phyloP scores from a whole-genome alignment of 2,888 invertebrate genomes.

The Blastobasis lacticolella region DNA sequence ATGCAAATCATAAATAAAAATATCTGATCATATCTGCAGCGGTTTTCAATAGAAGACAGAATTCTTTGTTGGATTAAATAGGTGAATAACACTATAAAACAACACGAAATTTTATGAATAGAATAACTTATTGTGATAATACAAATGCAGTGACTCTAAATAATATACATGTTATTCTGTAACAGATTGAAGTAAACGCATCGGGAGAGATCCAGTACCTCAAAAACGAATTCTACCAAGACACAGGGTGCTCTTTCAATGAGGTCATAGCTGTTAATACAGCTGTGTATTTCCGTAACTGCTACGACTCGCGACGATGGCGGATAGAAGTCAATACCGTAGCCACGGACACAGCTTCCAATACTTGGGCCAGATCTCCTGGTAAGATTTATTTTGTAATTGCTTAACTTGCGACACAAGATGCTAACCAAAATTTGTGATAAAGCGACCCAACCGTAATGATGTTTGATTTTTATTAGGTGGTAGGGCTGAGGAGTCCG shows the following conservation, averaged over 20 bases:
- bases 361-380: constrained; percentile 82
- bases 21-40: too few species aligned
- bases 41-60: too few species aligned
- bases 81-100: too few species aligned
- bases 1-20: too few species aligned
- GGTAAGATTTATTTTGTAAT: constrained; percentile 46
- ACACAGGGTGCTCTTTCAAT: constrained; percentile 63
- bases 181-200: constrained; percentile 74
- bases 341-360: constrained; percentile 78
- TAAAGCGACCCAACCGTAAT: neutral
- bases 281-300: constrained; percentile 52
- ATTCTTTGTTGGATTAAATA: too few species aligned
- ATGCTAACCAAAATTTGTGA: too few species aligned
- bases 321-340: constrained; percentile 61
- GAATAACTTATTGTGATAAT: too few species aligned
- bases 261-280: constrained; percentile 54
- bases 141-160: too few species aligned
- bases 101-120: too few species aligned
- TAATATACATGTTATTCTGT: constrained; percentile 1
- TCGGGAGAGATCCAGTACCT: constrained; percentile 79
- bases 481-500: too few species aligned
- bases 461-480: constrained; percentile 3
- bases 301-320: constrained; percentile 76
- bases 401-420: too few species aligned
- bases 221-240: constrained; percentile 64